Evolutionary conservation across 2,888 invertebrate species (phyloP), one percentile per base, ranked within the genome.

Genomic region (Elaeidobius kamerunicus): DNA sequence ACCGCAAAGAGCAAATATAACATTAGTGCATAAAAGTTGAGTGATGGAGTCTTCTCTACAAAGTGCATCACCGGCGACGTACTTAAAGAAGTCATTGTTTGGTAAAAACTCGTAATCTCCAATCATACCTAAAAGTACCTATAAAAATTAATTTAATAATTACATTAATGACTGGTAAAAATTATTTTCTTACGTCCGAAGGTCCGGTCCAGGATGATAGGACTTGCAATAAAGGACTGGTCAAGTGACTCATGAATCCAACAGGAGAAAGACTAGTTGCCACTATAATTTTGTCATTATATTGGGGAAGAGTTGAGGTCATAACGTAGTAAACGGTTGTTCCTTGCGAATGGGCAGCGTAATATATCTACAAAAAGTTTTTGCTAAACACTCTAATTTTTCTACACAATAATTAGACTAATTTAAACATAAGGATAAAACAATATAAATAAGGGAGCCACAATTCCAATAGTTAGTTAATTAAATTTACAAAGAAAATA

Each of bases 201-300:
- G 60, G 48, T 16, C 50, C 52, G 12, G 59, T 30, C 52, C 62
- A 62, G 14, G 52, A 53, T 1, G 67, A 56, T 4, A 66, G 28
- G 4, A 67, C 44, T 36, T 60, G 56, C 42, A 69, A 15, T 16
- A 68, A 34, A 5, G 69, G 67, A 52, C 66, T 67, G 15, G 68
- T 70, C 59, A 80, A 76, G 56, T 82, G 72, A 11, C 75, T 75
- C 68, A 83, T 73, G 58, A 76, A 86, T 0, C 83, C 83, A 0
- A 88, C 81, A 0, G 88, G 88, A 0, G 85, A 86, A 55, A 87
- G 66, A 1, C 83, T 82, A 61, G 83, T 81, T 78, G 83, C 82
- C 0, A 81, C 77, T 41, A 76, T 75, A 5, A 88, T 78, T 68
- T 85, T 86, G 0, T 73, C 66, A 66, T 85, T 85, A 61, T 85